Percentiles rank a stretch among this genome's conserved stretches.
Conservation (phyloP, 2,888 invertebrate species). For the Aricia artaxerxes region DNA sequence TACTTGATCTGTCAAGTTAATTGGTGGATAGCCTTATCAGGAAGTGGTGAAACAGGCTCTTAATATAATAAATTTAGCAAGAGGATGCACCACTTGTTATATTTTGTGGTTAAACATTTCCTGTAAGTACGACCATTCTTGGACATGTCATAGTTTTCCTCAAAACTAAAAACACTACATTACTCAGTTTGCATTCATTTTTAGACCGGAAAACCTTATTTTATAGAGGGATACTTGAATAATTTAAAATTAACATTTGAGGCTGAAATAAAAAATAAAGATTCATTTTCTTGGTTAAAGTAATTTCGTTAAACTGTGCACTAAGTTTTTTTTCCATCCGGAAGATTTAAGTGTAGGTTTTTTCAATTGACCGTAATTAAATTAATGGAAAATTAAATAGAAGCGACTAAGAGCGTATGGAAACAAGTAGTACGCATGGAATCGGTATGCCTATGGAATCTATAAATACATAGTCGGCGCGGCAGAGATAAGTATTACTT, state of each 20-base stretch:
- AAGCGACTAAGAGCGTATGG: background rate
- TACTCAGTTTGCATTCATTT: background rate
- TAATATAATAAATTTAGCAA: background rate
- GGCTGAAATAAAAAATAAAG: too few relatives aligned
- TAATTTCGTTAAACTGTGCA: background rate
- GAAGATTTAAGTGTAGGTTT: background rate
- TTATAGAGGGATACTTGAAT: too few relatives aligned
- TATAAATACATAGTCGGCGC: constrained; percentile 39
- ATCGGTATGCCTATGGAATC: constrained; percentile 18
- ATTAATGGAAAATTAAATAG: background rate
- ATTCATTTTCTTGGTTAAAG: background rate
- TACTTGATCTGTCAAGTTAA: too few relatives aligned
- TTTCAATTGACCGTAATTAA: background rate
- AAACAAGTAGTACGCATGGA: background rate
- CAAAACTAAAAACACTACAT: background rate
- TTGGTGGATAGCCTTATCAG: too few relatives aligned
- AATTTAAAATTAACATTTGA: too few relatives aligned
- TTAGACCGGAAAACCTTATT: background rate
- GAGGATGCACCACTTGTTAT: background rate
- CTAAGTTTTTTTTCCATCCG: background rate
- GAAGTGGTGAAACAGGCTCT: too few relatives aligned
- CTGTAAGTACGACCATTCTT: background rate
- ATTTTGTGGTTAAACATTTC: background rate
- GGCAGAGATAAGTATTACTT: constrained; percentile 52
- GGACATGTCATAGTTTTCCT: background rate